Evolutionary conservation across 2,888 invertebrate genomes (phyloP).

Genomic region (Hemithea aestivaria): DNA sequence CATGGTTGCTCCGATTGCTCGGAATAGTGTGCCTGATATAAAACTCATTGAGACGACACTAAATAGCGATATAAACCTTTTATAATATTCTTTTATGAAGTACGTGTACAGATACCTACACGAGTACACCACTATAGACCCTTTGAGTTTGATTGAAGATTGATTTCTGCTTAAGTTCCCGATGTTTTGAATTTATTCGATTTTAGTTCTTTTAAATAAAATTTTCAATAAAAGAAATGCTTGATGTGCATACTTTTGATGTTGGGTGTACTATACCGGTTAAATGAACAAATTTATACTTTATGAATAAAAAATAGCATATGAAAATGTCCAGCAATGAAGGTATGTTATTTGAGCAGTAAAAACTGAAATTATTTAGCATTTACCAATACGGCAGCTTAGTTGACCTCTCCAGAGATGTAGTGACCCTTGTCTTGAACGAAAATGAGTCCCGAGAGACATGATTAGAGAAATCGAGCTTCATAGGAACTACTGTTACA

Average conservation of each 20-base stretch:
- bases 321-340: constrained; percentile 40
- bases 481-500: constrained; percentile 17
- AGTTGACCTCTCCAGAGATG: constrained; percentile 39
- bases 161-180: constrained; percentile 29
- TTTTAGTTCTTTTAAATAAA: constrained; percentile 41
- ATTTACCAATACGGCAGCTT: constrained; percentile 79
- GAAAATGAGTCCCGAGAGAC: constrained; percentile 19
- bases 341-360: constrained; percentile 60
- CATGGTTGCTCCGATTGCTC: constrained; percentile 36
- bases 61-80: not conserved
- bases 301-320: no score
- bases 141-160: constrained; percentile 25
- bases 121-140: constrained; percentile 33
- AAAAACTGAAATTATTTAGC: constrained; percentile 63
- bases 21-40: constrained; percentile 20
- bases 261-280: constrained; percentile 48
- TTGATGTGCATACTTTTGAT: constrained; percentile 65
- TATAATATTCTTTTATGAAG: not conserved
- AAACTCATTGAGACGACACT: constrained; percentile 39
- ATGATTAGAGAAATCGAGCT: constrained; percentile 24
- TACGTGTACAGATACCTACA: constrained; percentile 1
- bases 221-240: constrained; percentile 36
- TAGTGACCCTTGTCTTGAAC: constrained; percentile 50
- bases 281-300: no score
- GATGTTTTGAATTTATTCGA: constrained; percentile 33